A percentile compares a stretch with the other conserved stretches of the same genome.
phyloP scores from a whole-genome alignment of 2,888 invertebrate species.

The Xylota sylvarum region DNA sequence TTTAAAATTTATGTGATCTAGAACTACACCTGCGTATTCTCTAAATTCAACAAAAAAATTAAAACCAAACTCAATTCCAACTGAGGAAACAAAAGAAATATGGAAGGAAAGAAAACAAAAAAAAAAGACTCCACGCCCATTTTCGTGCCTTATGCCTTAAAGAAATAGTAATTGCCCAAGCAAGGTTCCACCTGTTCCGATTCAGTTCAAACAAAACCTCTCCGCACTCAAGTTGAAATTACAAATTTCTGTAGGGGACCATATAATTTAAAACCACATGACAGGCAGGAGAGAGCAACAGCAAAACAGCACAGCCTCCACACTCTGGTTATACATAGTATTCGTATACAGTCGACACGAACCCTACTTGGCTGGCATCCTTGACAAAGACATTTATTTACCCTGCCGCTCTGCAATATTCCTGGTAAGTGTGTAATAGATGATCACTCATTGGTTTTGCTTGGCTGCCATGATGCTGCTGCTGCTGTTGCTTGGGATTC shows the following conservation, averaged over 20 bases:
- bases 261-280: slow-evolving; percentile 65
- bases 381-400: slow-evolving; percentile 75
- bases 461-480: slow-evolving; percentile 41
- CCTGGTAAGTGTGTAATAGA: slow-evolving; percentile 66
- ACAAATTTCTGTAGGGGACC: slow-evolving; percentile 57
- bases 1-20: slow-evolving; percentile 39
- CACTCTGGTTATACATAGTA: slow-evolving; percentile 4
- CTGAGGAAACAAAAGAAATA: slow-evolving; percentile 5
- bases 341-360: slow-evolving; percentile 15
- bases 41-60: neutral
- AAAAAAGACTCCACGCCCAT: slow-evolving; percentile 17
- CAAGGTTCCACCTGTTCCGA: slow-evolving; percentile 65
- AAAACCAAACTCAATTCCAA: neutral
- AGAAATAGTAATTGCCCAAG: slow-evolving; percentile 23
- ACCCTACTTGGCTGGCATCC: slow-evolving; percentile 54
- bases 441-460: slow-evolving; percentile 70
- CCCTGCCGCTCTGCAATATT: slow-evolving; percentile 53
- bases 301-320: slow-evolving; percentile 27
- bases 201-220: slow-evolving; percentile 37
- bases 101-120: neutral
- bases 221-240: slow-evolving; percentile 37
- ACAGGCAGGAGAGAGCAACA: slow-evolving; percentile 37
- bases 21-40: slow-evolving; percentile 45
- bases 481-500: slow-evolving; percentile 25
- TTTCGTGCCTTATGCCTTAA: slow-evolving; percentile 39